Evolutionary conservation across 2,888 invertebrate species (phyloP).

Genomic region (Mystacides longicornis): DNA sequence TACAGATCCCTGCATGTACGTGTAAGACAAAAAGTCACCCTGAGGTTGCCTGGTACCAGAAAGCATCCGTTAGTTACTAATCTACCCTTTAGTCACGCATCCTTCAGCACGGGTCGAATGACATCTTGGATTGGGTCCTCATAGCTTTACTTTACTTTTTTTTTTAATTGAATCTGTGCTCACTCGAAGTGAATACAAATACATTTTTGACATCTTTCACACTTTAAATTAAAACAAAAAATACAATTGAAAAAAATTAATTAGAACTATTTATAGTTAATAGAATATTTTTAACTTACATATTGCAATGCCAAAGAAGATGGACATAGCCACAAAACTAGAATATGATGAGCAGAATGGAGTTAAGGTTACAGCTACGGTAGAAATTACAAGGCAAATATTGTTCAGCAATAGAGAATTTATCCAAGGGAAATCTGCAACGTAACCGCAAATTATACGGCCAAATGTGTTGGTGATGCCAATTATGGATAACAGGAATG

Average conservation of each 20-base stretch:
- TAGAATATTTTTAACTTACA: slow-evolving; percentile 49
- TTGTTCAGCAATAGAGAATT: slow-evolving; percentile 92
- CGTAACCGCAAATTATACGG: slow-evolving; percentile 80
- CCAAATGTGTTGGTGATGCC: slow-evolving; percentile 94
- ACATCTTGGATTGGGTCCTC: too few relatives aligned
- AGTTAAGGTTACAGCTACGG: slow-evolving; percentile 72
- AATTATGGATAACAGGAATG: slow-evolving; percentile 72
- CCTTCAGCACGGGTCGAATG: too few relatives aligned
- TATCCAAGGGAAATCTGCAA: slow-evolving; percentile 87
- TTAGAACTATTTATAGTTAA: background rate
- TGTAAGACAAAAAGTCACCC: too few relatives aligned
- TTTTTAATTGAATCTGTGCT: too few relatives aligned
- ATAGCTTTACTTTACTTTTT: too few relatives aligned
- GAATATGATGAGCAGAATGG: slow-evolving; percentile 76
- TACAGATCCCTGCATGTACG: too few relatives aligned
- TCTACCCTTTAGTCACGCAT: too few relatives aligned
- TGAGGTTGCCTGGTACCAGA: too few relatives aligned
- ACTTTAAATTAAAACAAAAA: background rate
- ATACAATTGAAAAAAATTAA: background rate
- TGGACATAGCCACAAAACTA: slow-evolving; percentile 70
- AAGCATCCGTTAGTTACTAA: too few relatives aligned
- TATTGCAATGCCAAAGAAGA: slow-evolving; percentile 87
- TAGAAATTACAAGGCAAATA: slow-evolving; percentile 82
- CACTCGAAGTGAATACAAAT: too few relatives aligned
- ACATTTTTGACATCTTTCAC: background rate